Base-by-base conservation (phyloP, 2,113 vertebrate species). In the Ochotona princeps region DNA sequence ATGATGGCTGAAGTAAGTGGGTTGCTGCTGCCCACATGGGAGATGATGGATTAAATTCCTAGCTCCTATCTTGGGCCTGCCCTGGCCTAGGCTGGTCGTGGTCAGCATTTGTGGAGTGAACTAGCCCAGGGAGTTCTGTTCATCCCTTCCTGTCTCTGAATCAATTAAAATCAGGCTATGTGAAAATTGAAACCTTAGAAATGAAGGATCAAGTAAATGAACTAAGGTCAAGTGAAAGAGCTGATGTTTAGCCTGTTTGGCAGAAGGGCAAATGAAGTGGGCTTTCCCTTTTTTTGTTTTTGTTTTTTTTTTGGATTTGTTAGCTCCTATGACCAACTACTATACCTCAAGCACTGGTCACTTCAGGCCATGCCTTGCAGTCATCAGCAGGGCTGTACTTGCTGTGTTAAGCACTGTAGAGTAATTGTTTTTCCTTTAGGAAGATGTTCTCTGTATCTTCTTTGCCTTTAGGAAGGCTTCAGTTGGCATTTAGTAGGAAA, bases 401-500 rank as follows among this genome's bases (percentile, higher is more conserved):
- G 47, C 67, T 35, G 1, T 84, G 18, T 47, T 89, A 61, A 54
- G 57, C 83, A 75, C 76, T 87, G 38, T 35, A 47, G 61, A 84
- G 11, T 73, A 81, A 26, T 76, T 87, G 5, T n/a, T 75, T 84
- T 89, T 75, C 25, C 38, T 92, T 70, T 79, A 38, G 51, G 74
- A 83, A 92, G 38, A 21, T 61, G 23, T 6, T 44, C 4, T 44
- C 38, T 44, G 38, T 44, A 44, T 17, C 4, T 86, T 81, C 25
- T 72, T 18, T 80, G n/a, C 28, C 21, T 81, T 94, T 35, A 81
- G 63, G 81, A 73, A 70, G 30, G 30, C 74, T 78, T 32, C 7
- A 82, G 69, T 91, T 30, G 67, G 20, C n/a, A 49, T 83, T 61
- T 73, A 49, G 25, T 94, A n/a, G 32, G 15, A 89, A 82, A 67